These are phyloP conservation scores for Saccopteryx leptura DNA, from an alignment of 2,113 vertebrate genomes.

Conservation along the genomic window DNA sequence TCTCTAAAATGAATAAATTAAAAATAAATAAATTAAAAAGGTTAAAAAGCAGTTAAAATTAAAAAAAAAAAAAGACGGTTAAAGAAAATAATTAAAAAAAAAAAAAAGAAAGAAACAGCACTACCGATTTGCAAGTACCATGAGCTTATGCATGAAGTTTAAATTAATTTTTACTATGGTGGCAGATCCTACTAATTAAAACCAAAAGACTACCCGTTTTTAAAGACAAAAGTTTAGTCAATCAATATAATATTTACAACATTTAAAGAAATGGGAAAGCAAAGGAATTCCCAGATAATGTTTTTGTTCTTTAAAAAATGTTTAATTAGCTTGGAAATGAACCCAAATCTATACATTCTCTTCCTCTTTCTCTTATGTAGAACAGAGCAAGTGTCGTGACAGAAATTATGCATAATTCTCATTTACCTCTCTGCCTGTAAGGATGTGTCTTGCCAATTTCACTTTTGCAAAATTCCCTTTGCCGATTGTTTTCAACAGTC, in stretches of 20 bases:
- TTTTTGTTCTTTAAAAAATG: neutral
- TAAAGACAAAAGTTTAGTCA: neutral
- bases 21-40: too few relatives aligned
- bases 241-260: neutral
- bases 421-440: slow-evolving; percentile 98
- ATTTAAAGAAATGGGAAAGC: slow-evolving; percentile 25
- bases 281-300: slow-evolving; percentile 3
- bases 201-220: neutral
- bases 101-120: neutral
- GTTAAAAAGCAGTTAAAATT: too few relatives aligned
- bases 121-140: neutral
- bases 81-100: too few relatives aligned
- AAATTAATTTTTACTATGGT: slow-evolving; percentile 35
- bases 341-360: neutral
- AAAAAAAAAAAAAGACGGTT: too few relatives aligned
- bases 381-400: neutral
- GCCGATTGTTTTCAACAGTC: slow-evolving; percentile 98
- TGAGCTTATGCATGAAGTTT: neutral
- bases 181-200: slow-evolving; percentile 5
- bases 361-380: neutral
- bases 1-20: too few relatives aligned
- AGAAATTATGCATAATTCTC: slow-evolving; percentile 16
- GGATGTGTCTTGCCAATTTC: slow-evolving; percentile 97
- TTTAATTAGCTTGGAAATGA: slow-evolving; percentile 35
- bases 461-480: slow-evolving; percentile 99